A percentile compares a stretch with the other conserved stretches of the same genome.
Evolutionary conservation across 2,113 vertebrate species (phyloP).

Genomic region (Heliornis fulica): DNA sequence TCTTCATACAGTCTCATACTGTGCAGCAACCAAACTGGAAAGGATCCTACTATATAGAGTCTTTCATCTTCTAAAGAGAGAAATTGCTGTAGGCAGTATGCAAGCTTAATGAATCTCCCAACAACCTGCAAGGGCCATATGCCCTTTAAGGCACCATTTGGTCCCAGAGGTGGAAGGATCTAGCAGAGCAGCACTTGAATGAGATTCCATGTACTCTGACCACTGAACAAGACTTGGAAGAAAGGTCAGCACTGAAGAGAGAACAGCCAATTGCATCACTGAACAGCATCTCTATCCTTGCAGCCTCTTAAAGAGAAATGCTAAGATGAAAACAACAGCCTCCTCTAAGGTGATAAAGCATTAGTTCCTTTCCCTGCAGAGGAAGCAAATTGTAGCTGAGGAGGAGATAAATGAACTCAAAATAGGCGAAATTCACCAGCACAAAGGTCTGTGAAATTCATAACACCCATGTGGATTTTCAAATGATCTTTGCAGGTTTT

Average conservation of each 20-base stretch:
- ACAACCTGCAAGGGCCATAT: neutral
- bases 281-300: neutral
- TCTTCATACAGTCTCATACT: neutral
- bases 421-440: neutral
- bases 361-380: neutral
- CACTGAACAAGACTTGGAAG: neutral
- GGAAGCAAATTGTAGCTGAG: neutral
- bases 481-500: neutral
- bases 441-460: neutral
- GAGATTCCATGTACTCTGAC: accelerated
- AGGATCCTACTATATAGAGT: neutral
- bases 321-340: neutral
- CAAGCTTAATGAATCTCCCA: neutral
- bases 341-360: neutral
- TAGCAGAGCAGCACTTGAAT: neutral
- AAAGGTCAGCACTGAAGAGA: neutral
- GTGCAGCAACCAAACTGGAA: neutral
- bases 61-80: neutral
- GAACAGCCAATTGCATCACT: neutral
- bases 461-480: neutral
- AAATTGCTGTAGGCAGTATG: neutral
- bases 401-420: neutral
- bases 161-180: neutral
- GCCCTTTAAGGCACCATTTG: neutral
- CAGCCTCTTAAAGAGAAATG: neutral